Base-by-base conservation (phyloP, 2,888 invertebrate species). In the Deilephila elpenor region DNA sequence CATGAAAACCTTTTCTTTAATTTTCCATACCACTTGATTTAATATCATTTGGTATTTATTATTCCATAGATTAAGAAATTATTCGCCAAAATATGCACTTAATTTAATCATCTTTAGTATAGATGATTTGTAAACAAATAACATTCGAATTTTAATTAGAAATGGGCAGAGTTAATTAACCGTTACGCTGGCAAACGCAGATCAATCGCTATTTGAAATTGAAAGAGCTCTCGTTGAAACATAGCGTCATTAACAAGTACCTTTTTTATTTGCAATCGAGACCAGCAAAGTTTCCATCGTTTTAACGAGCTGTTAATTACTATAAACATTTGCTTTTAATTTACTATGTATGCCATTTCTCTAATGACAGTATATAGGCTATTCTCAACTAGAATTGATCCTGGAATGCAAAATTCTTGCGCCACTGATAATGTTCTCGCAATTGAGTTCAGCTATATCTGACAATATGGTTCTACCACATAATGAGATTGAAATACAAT, bases 281-380 rank as follows among this genome's bases (percentile, higher is more conserved):
- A 37, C n/a, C 37, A 20, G 64, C 19, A 37, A 64, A 64, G 37
- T 37, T 64, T 64, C 37, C 37, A 64, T 37, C n/a, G 64, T 64
- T 37, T 64, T 64, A 64, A 64, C 64, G 37, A 64, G 64, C 37
- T 37, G n/a, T 37, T 64, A 11, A 64, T 64, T 32, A n/a, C 64
- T n/a, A 56, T 56, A 56, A n/a, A n/a, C 56, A 56, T 56, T 17
- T n/a, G 56, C 56, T 56, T 56, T 56, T 56, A 56, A 56, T 64
- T 20, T 20, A 20, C 37, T n/a, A 37, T 64, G n/a, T 56, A 8
- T 51, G 19, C n/a, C 7, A 56, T 56, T 56, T 56, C 6, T 56
- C 56, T 56, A 56, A 56, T 56, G 56, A 56, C 56, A n/a, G n/a
- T n/a, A 19, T 56, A 56, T 5, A 56, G 17, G n/a, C 56, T 56